Evolutionary conservation across 2,888 invertebrate species (phyloP), one percentile per base, ranked within the genome.

Genomic region (Rhagium mordax): DNA sequence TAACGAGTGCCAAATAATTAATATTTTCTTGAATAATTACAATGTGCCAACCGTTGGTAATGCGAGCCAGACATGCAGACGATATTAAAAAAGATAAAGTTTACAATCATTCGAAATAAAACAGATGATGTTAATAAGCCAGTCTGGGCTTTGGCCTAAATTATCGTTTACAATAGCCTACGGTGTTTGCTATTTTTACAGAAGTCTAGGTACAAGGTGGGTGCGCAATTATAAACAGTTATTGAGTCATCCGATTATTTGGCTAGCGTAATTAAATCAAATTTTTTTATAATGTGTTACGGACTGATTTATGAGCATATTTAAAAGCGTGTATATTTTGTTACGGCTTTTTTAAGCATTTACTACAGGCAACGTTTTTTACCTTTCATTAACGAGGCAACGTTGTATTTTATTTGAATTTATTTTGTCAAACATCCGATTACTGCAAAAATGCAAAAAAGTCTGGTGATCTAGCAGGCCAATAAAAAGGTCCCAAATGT

Each of bases 61-160:
- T 33, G 18, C 55, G 67, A 57, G 57, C 67, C 67, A 67, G 67
- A 67, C 67, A 20, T 47, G 57, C 55, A 57, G 67, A 55, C 67
- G 57, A 67, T 67, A 57, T 67, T 67, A 57, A 67, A 67, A 55
- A 33, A 66, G 71, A 71, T 71, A 71, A 66, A 66, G 64, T 64
- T 66, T 66, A 71, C 66, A 71, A 71, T 57, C 51, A 33, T 24
- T 41, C 51, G 71, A 71, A 66, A 71, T 66, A 60, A 66, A 71
- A 55, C 71, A 71, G 71, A 71, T 51, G 71, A n/a, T 41, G 67
- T n/a, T 41, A 41, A n/a, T 41, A 33, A 8, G 13, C 10, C 33
- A 33, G 71, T 60, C 66, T 65, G 47, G 55, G 20, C 71, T 71
- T 66, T 71, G 66, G 71, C 65, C 71, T 66, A 51, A 71, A 71